Evolutionary conservation across 2,888 invertebrate species (phyloP), one percentile per base, ranked within the genome.

Genomic region (Chrysotoxum bicinctum): DNA sequence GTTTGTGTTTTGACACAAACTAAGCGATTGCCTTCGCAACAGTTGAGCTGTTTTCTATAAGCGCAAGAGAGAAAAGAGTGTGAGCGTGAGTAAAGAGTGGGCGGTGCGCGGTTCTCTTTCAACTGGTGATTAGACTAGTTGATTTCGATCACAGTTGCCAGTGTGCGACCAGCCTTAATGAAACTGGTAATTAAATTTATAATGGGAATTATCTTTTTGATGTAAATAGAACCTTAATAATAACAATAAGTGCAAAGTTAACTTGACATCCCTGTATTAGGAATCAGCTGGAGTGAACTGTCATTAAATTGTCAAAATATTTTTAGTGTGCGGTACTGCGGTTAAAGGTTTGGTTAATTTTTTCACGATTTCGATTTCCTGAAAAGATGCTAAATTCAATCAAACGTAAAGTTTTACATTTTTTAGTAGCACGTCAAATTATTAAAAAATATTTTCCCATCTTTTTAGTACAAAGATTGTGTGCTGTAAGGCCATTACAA

Each of bases 351-450:
- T 40, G 66, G 45, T 73, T 60, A 73, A 10, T 35, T 58, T 60
- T n/a, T 79, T 52, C 62, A 16, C 26, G 14, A 21, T 19, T 21
- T 35, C n/a, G n/a, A n/a, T n/a, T n/a, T n/a, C n/a, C 8, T 14
- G 45, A 68, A 66, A 85, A 77, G 72, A 68, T 81, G 52, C 64
- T 86, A 19, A 90, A 88, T 88, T 76, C 89, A 35, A 54, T 91
- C 1, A 88, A 81, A 62, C 87, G 91, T 91, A 87, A 87, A 87
- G 87, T 74, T 84, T 54, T 12, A n/a, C 14, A 40, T 16, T 19
- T n/a, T 16, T 19, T n/a, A n/a, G 3, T 10, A 2, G 0, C 19
- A 9, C 2, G 0, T 0, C 1, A 54, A 40, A 21, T 9, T 1
- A 40, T 48, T 50, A 5, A 35, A 9, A 58, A 30, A n/a, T 32